These are phyloP conservation scores for Parapsyche elsis DNA, from an alignment of 1,140 invertebrate genomes.

Conservation along the genomic window DNA sequence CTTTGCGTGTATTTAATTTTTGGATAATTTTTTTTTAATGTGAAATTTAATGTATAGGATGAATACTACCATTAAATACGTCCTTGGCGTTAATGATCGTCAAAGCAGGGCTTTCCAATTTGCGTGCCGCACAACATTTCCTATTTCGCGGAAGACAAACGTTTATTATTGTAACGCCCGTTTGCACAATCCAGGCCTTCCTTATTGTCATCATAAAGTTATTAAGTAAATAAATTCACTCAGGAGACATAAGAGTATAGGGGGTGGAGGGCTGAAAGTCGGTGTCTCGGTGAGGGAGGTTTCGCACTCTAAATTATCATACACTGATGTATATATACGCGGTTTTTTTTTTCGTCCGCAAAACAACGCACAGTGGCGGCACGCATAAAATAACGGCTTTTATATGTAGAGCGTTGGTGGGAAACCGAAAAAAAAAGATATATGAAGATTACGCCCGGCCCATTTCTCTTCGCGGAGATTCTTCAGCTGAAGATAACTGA, in stretches of 20 bases:
- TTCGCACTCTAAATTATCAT: constrained; percentile 14
- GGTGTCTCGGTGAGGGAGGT: background rate
- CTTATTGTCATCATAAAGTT: constrained; percentile 33
- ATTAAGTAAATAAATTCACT: constrained; percentile 34
- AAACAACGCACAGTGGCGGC: background rate
- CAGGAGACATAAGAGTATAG: background rate
- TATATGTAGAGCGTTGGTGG: constrained; percentile 36
- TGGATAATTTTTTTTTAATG: too few species aligned
- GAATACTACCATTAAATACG: background rate
- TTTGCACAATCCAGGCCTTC: background rate
- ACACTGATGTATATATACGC: background rate
- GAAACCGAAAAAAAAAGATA: constrained; percentile 47
- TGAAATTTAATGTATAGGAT: too few species aligned
- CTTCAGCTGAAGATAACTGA: constrained; percentile 10
- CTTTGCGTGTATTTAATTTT: too few species aligned
- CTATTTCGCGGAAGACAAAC: constrained; percentile 13
- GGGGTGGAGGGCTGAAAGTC: background rate
- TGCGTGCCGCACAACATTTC: background rate
- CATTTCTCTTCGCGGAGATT: constrained; percentile 40
- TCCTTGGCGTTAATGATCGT: background rate
- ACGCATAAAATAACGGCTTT: constrained; percentile 40
- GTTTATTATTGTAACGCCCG: constrained; percentile 22
- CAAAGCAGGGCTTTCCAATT: constrained; percentile 9
- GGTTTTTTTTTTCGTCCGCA: background rate
- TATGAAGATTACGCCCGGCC: constrained; percentile 45